A percentile compares a stretch with the other conserved stretches of the same genome.
These are phyloP conservation scores for Eupsilia transversa DNA, from an alignment of 2,888 invertebrate species.

Conservation along the genomic window DNA sequence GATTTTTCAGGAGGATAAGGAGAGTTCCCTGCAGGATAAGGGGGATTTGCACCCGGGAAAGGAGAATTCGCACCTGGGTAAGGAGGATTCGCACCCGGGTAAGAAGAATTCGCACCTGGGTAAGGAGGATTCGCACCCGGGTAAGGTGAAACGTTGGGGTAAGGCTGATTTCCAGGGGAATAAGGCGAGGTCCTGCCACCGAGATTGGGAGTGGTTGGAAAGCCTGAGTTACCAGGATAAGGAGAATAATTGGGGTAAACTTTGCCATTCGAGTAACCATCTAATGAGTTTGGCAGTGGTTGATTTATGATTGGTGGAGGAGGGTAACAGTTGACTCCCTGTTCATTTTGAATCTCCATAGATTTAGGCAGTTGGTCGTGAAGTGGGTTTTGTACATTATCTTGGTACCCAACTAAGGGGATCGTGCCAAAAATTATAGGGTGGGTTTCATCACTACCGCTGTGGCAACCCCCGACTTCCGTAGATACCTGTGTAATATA, in stretches of 20 bases:
- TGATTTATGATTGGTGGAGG: constrained; percentile 71
- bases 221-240: constrained; percentile 48
- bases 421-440: constrained; percentile 79
- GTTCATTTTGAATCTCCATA: constrained; percentile 55
- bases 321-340: constrained; percentile 59
- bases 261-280: constrained; percentile 41
- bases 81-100: constrained; percentile 50
- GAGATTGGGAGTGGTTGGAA: constrained; percentile 42
- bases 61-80: constrained; percentile 59
- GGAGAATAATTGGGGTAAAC: constrained; percentile 45
- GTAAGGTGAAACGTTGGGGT: constrained; percentile 54
- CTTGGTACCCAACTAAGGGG: constrained; percentile 77
- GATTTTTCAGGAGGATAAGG: constrained; percentile 28
- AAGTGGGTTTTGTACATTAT: constrained; percentile 70
- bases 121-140: constrained; percentile 56
- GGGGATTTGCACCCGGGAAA: constrained; percentile 44
- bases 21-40: constrained; percentile 53
- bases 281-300: constrained; percentile 59
- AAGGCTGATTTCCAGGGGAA: constrained; percentile 44
- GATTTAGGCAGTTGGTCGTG: constrained; percentile 71
- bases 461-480: constrained; percentile 78
- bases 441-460: constrained; percentile 69
- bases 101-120: constrained; percentile 53
- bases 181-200: constrained; percentile 53
- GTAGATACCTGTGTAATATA: constrained; percentile 75